Conservation (phyloP, 2,113 vertebrate species). For the Microcebus ravelobensis region DNA sequence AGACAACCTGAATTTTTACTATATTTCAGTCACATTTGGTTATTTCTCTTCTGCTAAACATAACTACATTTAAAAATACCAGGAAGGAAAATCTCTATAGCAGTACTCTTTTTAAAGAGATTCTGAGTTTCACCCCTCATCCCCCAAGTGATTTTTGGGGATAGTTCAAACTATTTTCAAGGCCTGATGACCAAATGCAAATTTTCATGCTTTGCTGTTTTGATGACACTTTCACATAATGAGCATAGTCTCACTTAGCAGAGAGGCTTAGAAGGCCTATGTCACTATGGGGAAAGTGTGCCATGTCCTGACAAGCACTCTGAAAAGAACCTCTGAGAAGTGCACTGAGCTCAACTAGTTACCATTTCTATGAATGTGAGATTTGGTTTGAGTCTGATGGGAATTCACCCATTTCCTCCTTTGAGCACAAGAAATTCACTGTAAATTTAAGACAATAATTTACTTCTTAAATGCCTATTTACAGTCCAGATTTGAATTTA, state of each 20-base stretch:
- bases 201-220: neutral
- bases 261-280: neutral
- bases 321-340: neutral
- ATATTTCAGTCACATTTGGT: neutral
- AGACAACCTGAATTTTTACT: neutral
- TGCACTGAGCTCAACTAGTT: neutral
- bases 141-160: constrained; percentile 5
- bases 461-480: constrained; percentile 54
- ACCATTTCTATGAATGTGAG: neutral
- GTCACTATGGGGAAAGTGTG: neutral
- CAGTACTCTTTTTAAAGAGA: neutral
- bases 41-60: neutral
- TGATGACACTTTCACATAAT: neutral
- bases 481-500: neutral
- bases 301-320: neutral
- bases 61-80: neutral
- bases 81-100: neutral
- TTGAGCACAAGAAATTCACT: constrained; percentile 52
- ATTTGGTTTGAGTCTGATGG: neutral
- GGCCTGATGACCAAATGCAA: neutral
- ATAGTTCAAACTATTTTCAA: neutral
- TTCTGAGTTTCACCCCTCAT: neutral
- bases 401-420: neutral
- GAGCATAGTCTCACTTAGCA: neutral
- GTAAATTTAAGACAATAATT: constrained; percentile 55